phyloP scores from a whole-genome alignment of 2,888 invertebrate species.

The Andricus curvator region DNA sequence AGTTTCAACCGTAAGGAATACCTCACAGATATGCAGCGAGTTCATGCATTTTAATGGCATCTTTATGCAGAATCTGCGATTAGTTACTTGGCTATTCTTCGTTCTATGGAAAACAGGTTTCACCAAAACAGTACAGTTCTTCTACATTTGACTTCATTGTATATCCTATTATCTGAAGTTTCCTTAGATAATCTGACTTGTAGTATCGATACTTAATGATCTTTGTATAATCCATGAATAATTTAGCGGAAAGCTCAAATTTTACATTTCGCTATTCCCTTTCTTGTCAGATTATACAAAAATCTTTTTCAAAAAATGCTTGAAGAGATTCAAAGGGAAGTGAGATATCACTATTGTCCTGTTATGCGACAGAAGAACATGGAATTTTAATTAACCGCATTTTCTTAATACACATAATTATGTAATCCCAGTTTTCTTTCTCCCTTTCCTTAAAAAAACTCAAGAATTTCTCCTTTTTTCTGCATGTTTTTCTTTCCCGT shows the following conservation, averaged over 20 bases:
- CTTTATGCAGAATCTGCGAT: conserved; percentile 24
- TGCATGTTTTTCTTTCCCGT: neutral
- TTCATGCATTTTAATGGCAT: conserved; percentile 38
- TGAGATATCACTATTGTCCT: neutral
- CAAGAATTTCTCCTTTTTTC: neutral
- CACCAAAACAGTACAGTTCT: neutral
- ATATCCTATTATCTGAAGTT: neutral
- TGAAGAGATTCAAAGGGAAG: neutral
- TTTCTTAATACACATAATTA: neutral
- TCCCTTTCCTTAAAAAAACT: neutral
- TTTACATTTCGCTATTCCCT: neutral
- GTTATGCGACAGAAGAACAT: neutral
- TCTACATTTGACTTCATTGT: neutral
- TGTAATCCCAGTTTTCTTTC: neutral
- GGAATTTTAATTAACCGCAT: neutral
- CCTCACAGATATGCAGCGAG: conserved; percentile 24
- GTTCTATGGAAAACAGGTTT: neutral
- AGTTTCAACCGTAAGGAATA: conserved; percentile 34
- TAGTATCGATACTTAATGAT: neutral
- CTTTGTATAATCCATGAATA: neutral
- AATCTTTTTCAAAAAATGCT: neutral
- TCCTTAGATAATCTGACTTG: neutral
- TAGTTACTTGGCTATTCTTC: conserved; percentile 25
- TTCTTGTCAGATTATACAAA: neutral
- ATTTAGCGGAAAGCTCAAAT: neutral